Evolutionary conservation across 1,140 invertebrate species (phyloP).

Genomic region (Drosophila nasuta): DNA sequence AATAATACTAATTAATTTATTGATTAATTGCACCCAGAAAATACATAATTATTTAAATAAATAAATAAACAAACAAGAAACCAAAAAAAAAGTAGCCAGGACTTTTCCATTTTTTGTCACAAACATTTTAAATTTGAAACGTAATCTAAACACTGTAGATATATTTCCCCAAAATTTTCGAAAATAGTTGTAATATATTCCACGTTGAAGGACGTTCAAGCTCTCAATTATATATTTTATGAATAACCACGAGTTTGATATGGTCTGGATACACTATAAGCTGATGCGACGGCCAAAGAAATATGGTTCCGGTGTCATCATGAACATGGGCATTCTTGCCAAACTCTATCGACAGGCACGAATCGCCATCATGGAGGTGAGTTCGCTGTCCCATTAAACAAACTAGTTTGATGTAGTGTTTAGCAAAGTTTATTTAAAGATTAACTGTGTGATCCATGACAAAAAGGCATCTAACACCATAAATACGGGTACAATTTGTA

Average conservation of each 20-base stretch:
- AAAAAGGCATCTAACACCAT: background rate
- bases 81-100: background rate
- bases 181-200: slow-evolving; percentile 13
- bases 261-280: slow-evolving; percentile 38
- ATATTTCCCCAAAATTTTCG: slow-evolving; percentile 21
- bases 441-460: background rate
- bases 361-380: slow-evolving; percentile 40
- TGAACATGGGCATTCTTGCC: slow-evolving; percentile 37
- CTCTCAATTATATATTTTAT: slow-evolving; percentile 25
- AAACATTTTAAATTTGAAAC: slow-evolving; percentile 1
- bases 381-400: background rate
- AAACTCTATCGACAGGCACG: slow-evolving; percentile 42
- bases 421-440: slow-evolving; percentile 31
- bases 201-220: background rate
- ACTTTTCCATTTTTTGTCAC: background rate
- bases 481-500: slow-evolving; percentile 4
- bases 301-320: slow-evolving; percentile 3
- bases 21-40: slow-evolving; percentile 83
- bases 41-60: slow-evolving; percentile 84
- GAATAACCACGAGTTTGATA: slow-evolving; percentile 43
- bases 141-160: background rate
- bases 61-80: slow-evolving; percentile 74
- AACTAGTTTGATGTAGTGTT: background rate
- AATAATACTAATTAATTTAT: slow-evolving; percentile 84
- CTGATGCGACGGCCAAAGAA: slow-evolving; percentile 12